Percentiles rank a stretch among this genome's conserved stretches.
Conservation (phyloP, 2,888 invertebrate species). For the Laspeyria flexula region DNA sequence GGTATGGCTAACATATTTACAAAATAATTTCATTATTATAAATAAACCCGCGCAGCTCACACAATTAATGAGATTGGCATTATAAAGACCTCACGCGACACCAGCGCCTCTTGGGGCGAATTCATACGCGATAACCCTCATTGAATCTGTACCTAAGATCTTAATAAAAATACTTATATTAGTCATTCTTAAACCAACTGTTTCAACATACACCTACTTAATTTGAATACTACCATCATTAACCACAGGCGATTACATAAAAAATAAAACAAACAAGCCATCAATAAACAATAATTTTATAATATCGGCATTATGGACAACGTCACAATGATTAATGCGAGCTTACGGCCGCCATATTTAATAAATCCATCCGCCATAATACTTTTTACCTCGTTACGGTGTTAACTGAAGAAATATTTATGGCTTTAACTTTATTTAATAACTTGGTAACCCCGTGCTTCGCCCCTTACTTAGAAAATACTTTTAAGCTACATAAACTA, state of each 20-base stretch:
- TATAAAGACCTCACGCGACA: too few species aligned
- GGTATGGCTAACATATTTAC: too few species aligned
- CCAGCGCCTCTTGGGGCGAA: too few species aligned
- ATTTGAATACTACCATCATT: not conserved
- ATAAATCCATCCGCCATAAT: conserved; percentile 46
- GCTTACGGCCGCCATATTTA: conserved; percentile 33
- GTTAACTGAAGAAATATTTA: conserved; percentile 85
- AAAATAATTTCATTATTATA: too few species aligned
- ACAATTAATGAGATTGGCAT: too few species aligned
- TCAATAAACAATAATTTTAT: not conserved
- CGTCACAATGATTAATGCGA: conserved; percentile 36
- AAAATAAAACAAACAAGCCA: not conserved
- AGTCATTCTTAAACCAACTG: too few species aligned
- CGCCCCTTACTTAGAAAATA: conserved; percentile 56
- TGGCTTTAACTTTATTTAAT: conserved; percentile 85
- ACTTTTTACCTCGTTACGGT: conserved; percentile 69
- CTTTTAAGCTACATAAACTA: conserved; percentile 73
- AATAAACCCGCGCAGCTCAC: too few species aligned
- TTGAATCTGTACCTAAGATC: too few species aligned
- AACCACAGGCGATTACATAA: not conserved
- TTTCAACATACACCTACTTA: too few species aligned
- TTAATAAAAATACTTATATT: too few species aligned
- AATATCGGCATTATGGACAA: conserved; percentile 5
- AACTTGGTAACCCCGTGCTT: conserved; percentile 57
- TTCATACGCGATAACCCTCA: too few species aligned